phyloP scores from a whole-genome alignment of 2,797 vertebrate species.

The Cyclura pinguis region DNA sequence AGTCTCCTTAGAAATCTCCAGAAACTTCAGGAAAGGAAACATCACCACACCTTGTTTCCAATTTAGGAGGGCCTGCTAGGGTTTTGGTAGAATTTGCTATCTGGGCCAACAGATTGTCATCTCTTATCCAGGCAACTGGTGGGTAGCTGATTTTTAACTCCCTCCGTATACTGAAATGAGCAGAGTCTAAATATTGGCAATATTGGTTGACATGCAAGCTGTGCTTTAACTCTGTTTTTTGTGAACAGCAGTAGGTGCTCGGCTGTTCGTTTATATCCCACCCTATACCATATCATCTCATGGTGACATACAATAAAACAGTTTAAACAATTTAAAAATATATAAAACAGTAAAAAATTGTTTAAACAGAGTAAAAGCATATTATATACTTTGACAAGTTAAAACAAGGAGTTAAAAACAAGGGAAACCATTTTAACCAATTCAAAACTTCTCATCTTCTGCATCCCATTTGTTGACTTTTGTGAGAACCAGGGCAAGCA shows the following conservation, averaged over 20 bases:
- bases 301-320: no score
- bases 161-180: neutral
- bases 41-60: neutral
- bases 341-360: no score
- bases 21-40: neutral
- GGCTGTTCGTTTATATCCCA: no score
- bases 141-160: neutral
- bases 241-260: neutral
- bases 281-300: no score
- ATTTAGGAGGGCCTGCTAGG: neutral
- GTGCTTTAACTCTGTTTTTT: neutral
- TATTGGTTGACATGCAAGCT: neutral
- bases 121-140: neutral
- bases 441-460: neutral
- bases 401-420: no score
- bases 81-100: neutral
- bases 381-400: no score
- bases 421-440: no score
- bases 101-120: neutral
- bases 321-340: no score
- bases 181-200: neutral
- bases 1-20: neutral
- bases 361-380: no score
- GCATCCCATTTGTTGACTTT: neutral
- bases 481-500: neutral